Base-by-base conservation (phyloP, 1,140 invertebrate species). In the Gerris buenoi region DNA sequence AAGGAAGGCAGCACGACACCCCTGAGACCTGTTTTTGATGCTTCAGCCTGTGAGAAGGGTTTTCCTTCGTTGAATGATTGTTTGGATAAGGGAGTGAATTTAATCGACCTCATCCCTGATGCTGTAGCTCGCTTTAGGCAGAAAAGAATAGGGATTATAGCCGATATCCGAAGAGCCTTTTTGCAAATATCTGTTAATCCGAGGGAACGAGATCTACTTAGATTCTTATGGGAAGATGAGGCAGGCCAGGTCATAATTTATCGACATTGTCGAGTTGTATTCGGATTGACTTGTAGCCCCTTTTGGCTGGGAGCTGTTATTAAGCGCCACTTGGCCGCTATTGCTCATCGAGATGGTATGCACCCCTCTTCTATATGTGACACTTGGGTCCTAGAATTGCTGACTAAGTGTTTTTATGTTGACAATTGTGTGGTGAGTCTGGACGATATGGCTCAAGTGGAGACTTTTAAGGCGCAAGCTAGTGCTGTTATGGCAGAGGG, bases 91-190 rank as follows among this genome's bases (percentile, higher is more conserved):
- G n/a, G n/a, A n/a, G n/a, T n/a, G n/a, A n/a, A n/a, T n/a, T n/a
- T n/a, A 10, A n/a, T 56, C 10, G 10, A 56, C 10, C n/a, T 56
- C 10, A 75, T 79, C 25, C 73, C 75, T 18, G 3, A 68, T 0
- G 68, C 78, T 66, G 66, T 79, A 13, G 22, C 72, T 18, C 65
- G 70, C 29, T 77, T 78, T 68, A 62, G 76, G 63, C 57, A 67
- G 46, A 65, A 67, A n/a, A 68, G 67, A 64, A 73, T 76, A 58
- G 77, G 74, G 26, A 69, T 78, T 15, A 72, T 70, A 22, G 68
- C 75, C 15, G 77, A 79, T 63, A 77, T 79, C 2, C 65, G 70
- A 58, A 75, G 75, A 63, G 75, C 74, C 2, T 78, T 78, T 70
- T 65, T 74, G 27, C 72, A 73, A 69, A 73, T 78, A n/a, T 57